A percentile compares a stretch with the other conserved stretches of the same genome.
phyloP scores from a whole-genome alignment of 2,113 vertebrate species.

The Scomber scombrus region DNA sequence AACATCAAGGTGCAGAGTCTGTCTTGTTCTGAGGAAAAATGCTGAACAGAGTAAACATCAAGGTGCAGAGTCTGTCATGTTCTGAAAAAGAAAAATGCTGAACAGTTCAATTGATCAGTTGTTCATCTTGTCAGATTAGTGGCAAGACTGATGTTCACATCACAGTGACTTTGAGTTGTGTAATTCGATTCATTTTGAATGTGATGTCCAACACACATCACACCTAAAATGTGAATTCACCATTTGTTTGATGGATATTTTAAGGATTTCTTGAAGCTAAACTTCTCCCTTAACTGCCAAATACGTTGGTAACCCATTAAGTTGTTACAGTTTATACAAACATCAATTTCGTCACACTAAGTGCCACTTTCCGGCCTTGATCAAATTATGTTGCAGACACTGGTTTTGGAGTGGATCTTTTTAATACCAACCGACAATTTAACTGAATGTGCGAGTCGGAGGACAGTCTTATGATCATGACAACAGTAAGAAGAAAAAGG shows the following conservation, averaged over 20 bases:
- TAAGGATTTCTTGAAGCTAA: background rate
- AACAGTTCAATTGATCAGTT: slow-evolving; percentile 43
- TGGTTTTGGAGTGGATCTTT: background rate
- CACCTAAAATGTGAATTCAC: background rate
- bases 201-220: background rate
- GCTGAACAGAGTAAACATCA: slow-evolving; percentile 27
- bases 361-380: background rate
- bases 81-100: slow-evolving; percentile 42
- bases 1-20: slow-evolving; percentile 47
- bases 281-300: background rate
- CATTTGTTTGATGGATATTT: background rate
- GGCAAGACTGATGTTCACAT: background rate
- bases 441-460: slow-evolving; percentile 39
- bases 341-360: background rate
- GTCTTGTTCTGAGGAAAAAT: slow-evolving; percentile 75
- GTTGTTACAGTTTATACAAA: background rate
- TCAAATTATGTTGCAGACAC: slow-evolving; percentile 1
- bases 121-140: slow-evolving; percentile 11
- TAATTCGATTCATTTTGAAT: too few relatives aligned
- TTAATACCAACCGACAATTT: background rate
- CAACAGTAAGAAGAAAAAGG: slow-evolving; percentile 11
- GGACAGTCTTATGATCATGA: slow-evolving; percentile 47
- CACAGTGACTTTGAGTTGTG: slow-evolving; percentile 1
- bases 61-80: background rate
- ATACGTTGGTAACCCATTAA: background rate